Evolutionary conservation across 2,888 invertebrate genomes (phyloP), one percentile per base, ranked within the genome.

Genomic region (Ernsta delagoae): DNA sequence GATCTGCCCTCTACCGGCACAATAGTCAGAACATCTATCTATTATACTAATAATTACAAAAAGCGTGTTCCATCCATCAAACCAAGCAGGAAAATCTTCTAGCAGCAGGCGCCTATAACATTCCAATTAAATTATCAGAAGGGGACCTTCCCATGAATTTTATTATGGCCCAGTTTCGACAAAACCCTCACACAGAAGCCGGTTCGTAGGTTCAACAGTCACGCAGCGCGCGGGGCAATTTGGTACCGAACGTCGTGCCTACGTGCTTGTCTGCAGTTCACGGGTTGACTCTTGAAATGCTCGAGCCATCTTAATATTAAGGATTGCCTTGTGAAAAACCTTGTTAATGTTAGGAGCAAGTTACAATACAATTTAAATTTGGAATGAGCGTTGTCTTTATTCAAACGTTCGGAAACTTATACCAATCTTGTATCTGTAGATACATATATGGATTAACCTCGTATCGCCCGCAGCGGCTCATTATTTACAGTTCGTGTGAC

Each of bases 191-290:
- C 43, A 43, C 39, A 60, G 59, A 48, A 12, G 81, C 77, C 77
- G 5, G 36, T 36, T 72, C 71, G 85, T 86, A 86, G 87, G 86
- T 85, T 85, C 83, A 78, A 79, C 78, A 81, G 89, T 88, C 91
- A 90, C 90, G 89, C 87, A 88, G 86, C 85, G 86, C 83, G 79
- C 43, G 43, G 89, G 89, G 92, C 92, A 93, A 93, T 93, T 93
- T 91, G 84, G 88, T 90, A 74, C 88, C 92, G 90, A 92, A 92
- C 92, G 92, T 92, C 92, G 88, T 85, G 85, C 75, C 81, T 89
- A 93, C 92, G 92, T 92, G 92, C 89, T 85, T 79, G 81, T 88
- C 90, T 7, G 12, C 11, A 59, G 39, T 4, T 39, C 48, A 9
- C 59, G 43, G 48, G 57, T 24, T 39, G 24, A 63, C 59, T 57